Conservation (phyloP, 2,888 invertebrate species). For the Tipula helvola region DNA sequence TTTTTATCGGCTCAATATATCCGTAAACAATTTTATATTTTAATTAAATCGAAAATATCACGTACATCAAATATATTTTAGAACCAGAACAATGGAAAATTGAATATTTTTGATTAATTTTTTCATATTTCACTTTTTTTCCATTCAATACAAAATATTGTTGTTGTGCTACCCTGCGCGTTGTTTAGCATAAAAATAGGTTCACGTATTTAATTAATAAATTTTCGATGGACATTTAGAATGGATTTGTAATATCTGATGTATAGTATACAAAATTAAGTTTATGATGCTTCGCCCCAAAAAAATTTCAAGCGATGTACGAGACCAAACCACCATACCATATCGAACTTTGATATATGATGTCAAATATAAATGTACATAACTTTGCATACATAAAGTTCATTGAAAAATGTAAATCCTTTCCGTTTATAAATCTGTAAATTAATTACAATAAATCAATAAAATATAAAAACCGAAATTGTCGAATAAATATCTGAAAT, state of each 20-base stretch:
- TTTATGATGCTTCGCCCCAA: neutral
- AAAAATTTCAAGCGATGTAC: too few relatives aligned
- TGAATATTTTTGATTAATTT: neutral
- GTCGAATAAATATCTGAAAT: neutral
- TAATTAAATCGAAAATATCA: neutral
- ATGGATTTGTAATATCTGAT: neutral
- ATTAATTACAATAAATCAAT: neutral
- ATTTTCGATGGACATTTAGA: neutral
- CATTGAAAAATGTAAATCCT: neutral
- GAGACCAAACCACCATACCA: neutral
- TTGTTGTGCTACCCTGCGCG: neutral
- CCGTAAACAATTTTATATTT: neutral
- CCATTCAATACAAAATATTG: neutral
- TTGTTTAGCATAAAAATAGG: neutral
- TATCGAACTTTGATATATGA: neutral
- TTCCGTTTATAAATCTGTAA: neutral
- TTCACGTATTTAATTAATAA: slow-evolving; percentile 4
- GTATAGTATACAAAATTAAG: neutral
- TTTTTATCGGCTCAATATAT: neutral
- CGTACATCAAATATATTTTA: neutral
- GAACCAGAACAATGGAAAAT: neutral
- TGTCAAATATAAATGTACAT: neutral
- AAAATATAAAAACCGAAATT: neutral
- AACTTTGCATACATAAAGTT: neutral
- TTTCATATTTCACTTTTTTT: neutral